Evolutionary conservation across 30 jellyfish, hydroid and myxozoan species (phyloP), one percentile per base, ranked within the genome.

Genomic region (Aurelia aurita): DNA sequence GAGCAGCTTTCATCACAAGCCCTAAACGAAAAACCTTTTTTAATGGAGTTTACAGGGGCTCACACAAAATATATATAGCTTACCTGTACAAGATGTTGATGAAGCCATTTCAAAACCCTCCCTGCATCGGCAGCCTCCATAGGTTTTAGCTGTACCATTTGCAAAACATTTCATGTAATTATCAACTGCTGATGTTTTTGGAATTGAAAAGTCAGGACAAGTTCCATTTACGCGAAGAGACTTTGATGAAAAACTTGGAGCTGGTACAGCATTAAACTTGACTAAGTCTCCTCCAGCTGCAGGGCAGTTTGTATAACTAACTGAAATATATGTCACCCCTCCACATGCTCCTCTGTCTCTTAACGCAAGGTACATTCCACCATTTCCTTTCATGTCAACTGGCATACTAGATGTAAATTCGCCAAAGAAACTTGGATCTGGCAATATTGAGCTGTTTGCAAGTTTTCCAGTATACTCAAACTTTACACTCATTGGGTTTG

Each of bases 101-200:
- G 27, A 43, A 19, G 53, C 29, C 14, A 19, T 68, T 63, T 55
- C 96, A 78, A 16, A 84, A 1, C 97, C 97, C 34, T 61, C 26
- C 61, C 57, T 29, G 66, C 97, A 90, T 15, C 53, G 49, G 70
- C 97, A 90, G 23, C 83, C 90, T 12, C 97, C 97, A 67, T 21
- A 75, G 1, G 69, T 61, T 16, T 0, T 35, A 16, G 72, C 91
- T 20, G 96, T 83, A 45, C 97, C 97, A 77, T 90, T 84, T 14
- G 74, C 26, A 63, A 25, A 77, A 32, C 97, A 90, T 0, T 58
- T 18, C 85, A 84, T 78, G 44, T 19, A 75, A 54, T 21, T 70
- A 14, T 59, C 66, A 16, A 10, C 78, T 0, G 70, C 25, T 25
- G 85, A 34, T 28, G 71, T 22, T 1, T 31, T 65, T 1, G 85